These are phyloP conservation scores for Natrix natrix DNA, from an alignment of 2,797 vertebrate species.

Conservation along the genomic window DNA sequence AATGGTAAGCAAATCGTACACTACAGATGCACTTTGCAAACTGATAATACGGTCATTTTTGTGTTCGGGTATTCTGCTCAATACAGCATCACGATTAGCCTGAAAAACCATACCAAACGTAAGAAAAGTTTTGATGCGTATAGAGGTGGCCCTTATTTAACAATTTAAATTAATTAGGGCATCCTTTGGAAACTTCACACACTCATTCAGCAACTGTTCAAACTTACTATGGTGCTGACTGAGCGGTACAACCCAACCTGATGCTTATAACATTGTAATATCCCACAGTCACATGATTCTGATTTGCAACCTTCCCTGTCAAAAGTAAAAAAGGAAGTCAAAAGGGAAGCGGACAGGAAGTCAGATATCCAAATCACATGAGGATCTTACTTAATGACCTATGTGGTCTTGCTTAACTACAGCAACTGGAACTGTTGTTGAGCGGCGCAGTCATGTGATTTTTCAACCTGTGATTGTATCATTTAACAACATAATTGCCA, in stretches of 20 bases:
- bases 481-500: background rate
- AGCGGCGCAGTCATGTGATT: background rate
- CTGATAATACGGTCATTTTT: slow-evolving; percentile 96
- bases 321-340: background rate
- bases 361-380: background rate
- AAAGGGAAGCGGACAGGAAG: background rate
- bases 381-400: background rate
- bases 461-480: background rate
- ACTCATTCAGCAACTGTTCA: background rate
- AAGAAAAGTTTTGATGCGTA: background rate
- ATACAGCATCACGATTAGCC: slow-evolving; percentile 91
- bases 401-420: background rate
- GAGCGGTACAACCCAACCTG: background rate
- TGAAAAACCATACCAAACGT: slow-evolving; percentile 49
- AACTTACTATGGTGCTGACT: background rate
- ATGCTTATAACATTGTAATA: background rate
- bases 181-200: too few species aligned
- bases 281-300: background rate
- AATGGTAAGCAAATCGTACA: slow-evolving; percentile 95
- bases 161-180: background rate
- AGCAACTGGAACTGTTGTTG: background rate
- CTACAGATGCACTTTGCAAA: slow-evolving; percentile 95
- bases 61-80: slow-evolving; percentile 97
- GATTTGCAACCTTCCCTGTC: background rate
- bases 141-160: background rate